Evolutionary conservation across 2,888 invertebrate genomes (phyloP).

Genomic region (Andrena bucephala): DNA sequence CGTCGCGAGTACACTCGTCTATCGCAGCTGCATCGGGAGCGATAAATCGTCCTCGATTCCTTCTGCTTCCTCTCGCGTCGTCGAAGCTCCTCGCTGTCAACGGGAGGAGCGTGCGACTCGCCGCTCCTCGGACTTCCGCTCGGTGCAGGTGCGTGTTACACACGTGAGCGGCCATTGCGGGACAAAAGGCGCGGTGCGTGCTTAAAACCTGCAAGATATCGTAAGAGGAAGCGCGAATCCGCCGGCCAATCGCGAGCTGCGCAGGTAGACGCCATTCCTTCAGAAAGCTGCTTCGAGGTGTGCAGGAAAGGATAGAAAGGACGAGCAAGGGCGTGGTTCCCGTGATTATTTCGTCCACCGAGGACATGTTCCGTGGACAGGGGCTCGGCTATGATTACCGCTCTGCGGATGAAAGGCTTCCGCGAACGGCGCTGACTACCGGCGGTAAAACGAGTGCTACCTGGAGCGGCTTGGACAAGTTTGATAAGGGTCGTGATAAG

Average conservation of each 20-base stretch:
- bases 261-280: constrained; percentile 51
- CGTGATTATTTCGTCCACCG: constrained; percentile 35
- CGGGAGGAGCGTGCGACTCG: constrained; percentile 66
- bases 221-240: constrained; percentile 53
- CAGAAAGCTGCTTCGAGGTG: constrained; percentile 6
- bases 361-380: constrained; percentile 10
- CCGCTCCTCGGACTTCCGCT: constrained; percentile 63
- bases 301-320: background rate
- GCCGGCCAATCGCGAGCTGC: constrained; percentile 64
- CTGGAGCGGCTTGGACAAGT: constrained; percentile 17
- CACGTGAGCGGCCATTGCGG: constrained; percentile 55
- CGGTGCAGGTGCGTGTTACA: constrained; percentile 63
- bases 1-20: constrained; percentile 38
- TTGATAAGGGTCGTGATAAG: constrained; percentile 33
- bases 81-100: constrained; percentile 56
- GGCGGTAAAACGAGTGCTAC: background rate
- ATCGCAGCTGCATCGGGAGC: constrained; percentile 55
- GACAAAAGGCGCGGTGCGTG: constrained; percentile 53
- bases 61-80: constrained; percentile 36
- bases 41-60: constrained; percentile 50
- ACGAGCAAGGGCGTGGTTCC: constrained; percentile 46
- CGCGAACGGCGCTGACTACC: constrained; percentile 33
- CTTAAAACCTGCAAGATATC: constrained; percentile 41
- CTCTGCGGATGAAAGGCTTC: constrained; percentile 18
- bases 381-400: constrained; percentile 30